These are phyloP conservation scores for Ibycter americanus DNA, from an alignment of 2,797 vertebrate genomes.

Conservation along the genomic window DNA sequence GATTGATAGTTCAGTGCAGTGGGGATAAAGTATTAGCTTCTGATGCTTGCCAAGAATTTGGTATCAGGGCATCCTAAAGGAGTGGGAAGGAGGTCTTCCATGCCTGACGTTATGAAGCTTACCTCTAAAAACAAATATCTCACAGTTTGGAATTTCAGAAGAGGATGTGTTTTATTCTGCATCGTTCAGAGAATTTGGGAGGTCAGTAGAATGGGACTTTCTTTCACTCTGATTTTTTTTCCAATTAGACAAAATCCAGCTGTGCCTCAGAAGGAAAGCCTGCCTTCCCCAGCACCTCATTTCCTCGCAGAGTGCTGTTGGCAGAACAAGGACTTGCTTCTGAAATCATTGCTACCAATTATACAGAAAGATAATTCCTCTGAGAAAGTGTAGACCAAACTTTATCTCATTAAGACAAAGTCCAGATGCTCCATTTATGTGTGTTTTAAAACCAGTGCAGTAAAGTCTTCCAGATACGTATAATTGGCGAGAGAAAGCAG, in stretches of 20 bases:
- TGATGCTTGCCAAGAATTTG: conserved; percentile 11
- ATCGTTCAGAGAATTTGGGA: not conserved
- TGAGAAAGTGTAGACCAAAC: conserved; percentile 61
- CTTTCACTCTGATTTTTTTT: not conserved
- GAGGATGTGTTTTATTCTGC: not conserved
- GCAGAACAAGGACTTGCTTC: conserved; percentile 49
- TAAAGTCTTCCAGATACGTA: conserved; percentile 20
- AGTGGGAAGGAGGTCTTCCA: not conserved
- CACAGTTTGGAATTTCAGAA: not conserved
- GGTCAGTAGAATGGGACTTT: not conserved
- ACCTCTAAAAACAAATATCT: conserved; percentile 33
- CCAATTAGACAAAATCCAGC: conserved; percentile 64
- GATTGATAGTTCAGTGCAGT: not conserved
- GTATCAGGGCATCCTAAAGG: not conserved
- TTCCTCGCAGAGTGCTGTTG: conserved; percentile 46
- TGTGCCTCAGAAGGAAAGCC: conserved; percentile 23
- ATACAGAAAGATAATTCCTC: conserved; percentile 46
- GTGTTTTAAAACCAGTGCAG: conserved; percentile 46
- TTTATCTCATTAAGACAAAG: conserved; percentile 72
- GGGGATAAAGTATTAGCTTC: not conserved
- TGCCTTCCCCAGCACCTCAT: conserved; percentile 15
- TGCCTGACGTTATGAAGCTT: not conserved
- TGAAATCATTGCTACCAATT: conserved; percentile 65
- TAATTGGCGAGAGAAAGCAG: conserved; percentile 44
- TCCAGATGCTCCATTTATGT: conserved; percentile 61